Evolutionary conservation across 2,888 invertebrate species (phyloP), one percentile per base, ranked within the genome.

Genomic region (Scrobipalpa atriplicella): DNA sequence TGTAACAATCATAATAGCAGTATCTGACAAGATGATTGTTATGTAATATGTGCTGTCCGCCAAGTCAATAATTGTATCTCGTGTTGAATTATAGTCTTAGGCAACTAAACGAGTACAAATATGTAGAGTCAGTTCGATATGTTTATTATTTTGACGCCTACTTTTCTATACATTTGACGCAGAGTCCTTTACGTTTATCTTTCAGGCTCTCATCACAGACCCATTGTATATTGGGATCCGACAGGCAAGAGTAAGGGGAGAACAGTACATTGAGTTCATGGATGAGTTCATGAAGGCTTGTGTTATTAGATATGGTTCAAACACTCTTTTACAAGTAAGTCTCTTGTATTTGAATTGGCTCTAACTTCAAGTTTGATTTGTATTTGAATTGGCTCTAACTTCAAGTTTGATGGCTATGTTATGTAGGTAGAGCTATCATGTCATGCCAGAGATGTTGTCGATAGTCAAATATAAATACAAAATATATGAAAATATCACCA

Each of bases 271-370:
- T 75, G 96, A 95, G 8, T 95, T 99, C 68, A 93, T 99, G 67
- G 98, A 99, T 75, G 99, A 99, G 86, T 98, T 99, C 83, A 98
- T 99, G 98, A 90, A 95, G 72, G 98, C 97, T 0, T 96, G 96
- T 52, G 96, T 97, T 0, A 93, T 91, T 72, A 94, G 95, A 72
- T 97, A 95, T 80, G 96, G 96, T 7, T 95, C 96, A 78, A 95
- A 96, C 75, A 95, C 95, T 0, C 92, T 97, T 2, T 95, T 96
- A 73, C 95, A 95, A 81, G 93, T 93, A 76, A 58, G 21, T 62
- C 8, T n/a, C 8, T 18, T 52, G 52, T 52, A 18, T 18, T 6
- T 16, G 2, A 60, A 11, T n/a, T 13, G 21, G n/a, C 0, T 16
- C n/a, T n/a, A n/a, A n/a, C n/a, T n/a, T n/a, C 29, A 29, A 29